Evolutionary conservation across 2,888 invertebrate species (phyloP).

Genomic region (Ellobium chinense): DNA sequence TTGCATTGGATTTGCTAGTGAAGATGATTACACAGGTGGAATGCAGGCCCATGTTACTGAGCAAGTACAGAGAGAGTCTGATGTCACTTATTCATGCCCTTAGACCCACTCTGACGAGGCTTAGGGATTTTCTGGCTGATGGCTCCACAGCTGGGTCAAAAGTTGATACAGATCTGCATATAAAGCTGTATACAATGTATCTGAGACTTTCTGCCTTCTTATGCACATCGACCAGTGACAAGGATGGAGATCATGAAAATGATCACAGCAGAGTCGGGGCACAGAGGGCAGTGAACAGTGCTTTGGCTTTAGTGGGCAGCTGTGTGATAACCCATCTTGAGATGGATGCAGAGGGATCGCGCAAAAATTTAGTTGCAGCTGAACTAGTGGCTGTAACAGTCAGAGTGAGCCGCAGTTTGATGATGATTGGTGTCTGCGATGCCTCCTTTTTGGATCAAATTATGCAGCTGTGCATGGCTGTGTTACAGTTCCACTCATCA

Average conservation of each 20-base stretch:
- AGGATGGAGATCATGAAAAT: not conserved
- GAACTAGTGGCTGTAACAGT: not conserved
- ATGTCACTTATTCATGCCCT: not conserved
- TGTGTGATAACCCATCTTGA: not conserved
- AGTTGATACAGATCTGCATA: not conserved
- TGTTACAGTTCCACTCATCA: not conserved
- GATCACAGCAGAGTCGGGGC: not conserved
- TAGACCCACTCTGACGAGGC: not conserved
- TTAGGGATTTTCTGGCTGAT: not conserved
- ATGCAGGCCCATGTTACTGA: conserved; percentile 26
- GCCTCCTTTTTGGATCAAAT: not conserved
- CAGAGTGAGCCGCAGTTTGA: not conserved
- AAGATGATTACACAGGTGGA: conserved; percentile 29
- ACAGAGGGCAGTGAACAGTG: not conserved
- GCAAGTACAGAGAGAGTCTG: not conserved
- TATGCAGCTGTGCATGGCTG: not conserved
- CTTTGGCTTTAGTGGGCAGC: not conserved
- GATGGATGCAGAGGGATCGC: not conserved
- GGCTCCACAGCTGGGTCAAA: not conserved
- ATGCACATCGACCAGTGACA: not conserved
- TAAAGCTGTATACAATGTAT: not conserved
- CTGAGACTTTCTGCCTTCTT: conserved; percentile 17
- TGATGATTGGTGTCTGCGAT: conserved; percentile 7
- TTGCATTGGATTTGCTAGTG: not conserved
- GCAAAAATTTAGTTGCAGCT: not conserved